These are phyloP conservation scores for Cactoblastis cactorum DNA, from an alignment of 2,888 invertebrate genomes.

Conservation along the genomic window DNA sequence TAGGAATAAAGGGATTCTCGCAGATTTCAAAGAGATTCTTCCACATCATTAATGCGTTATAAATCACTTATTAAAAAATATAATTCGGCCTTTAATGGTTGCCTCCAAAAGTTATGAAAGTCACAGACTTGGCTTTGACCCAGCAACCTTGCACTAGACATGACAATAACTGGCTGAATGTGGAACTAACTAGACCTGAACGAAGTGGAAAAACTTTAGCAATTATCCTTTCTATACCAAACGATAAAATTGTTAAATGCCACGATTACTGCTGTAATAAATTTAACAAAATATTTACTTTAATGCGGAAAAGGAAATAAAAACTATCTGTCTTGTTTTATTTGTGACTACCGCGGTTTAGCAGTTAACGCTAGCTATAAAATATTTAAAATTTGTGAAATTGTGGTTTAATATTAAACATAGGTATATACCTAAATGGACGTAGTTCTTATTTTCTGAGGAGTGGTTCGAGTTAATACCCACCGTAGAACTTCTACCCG, in stretches of 20 bases:
- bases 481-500: no score
- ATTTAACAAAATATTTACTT: background rate
- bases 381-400: no score
- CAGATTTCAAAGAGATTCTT: no score
- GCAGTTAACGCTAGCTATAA: no score
- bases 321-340: no score
- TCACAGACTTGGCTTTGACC: slow-evolving; percentile 11
- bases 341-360: no score
- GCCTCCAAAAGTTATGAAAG: slow-evolving; percentile 13
- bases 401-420: no score
- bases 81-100: background rate
- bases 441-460: no score
- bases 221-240: background rate
- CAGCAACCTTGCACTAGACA: slow-evolving; percentile 10
- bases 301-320: background rate
- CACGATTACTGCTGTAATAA: background rate
- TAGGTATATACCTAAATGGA: no score
- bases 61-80: background rate
- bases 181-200: slow-evolving; percentile 2
- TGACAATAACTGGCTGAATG: background rate
- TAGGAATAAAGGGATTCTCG: no score
- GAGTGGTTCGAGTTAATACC: no score
- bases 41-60: no score
- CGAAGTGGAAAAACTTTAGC: background rate
- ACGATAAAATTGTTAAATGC: slow-evolving; percentile 1